These are phyloP conservation scores for Altica lythri DNA, from an alignment of 2,888 invertebrate genomes.

Conservation along the genomic window DNA sequence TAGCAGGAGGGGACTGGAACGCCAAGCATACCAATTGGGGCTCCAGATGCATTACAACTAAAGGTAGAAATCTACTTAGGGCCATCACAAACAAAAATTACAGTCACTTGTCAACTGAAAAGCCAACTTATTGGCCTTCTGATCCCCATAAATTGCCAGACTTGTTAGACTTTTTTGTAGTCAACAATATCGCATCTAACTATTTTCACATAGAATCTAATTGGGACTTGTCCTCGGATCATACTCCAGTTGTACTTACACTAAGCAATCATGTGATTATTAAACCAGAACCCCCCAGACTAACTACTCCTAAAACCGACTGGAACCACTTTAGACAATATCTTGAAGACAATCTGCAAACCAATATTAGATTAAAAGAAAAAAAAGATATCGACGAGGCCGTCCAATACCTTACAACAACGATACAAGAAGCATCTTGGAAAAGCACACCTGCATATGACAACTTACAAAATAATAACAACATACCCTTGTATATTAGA, in stretches of 20 bases:
- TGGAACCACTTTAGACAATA: not conserved
- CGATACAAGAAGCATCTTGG: too few species aligned
- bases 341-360: too few species aligned
- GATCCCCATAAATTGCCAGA: constrained; percentile 4
- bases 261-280: not conserved
- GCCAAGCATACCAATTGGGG: constrained; percentile 13
- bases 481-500: too few species aligned
- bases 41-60: constrained; percentile 11
- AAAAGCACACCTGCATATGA: too few species aligned
- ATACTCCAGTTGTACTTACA: not conserved
- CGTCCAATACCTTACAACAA: too few species aligned
- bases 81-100: not conserved
- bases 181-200: not conserved
- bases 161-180: not conserved
- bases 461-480: too few species aligned
- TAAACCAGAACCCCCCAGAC: not conserved
- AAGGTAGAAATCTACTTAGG: constrained; percentile 6
- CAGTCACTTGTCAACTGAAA: not conserved
- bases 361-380: too few species aligned
- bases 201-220: not conserved
- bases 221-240: not conserved
- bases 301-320: not conserved
- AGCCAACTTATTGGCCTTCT: constrained; percentile 13
- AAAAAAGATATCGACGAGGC: too few species aligned
- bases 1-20: constrained; percentile 15